Percentiles rank a stretch among this genome's conserved stretches.
phyloP scores from a whole-genome alignment of 1,140 invertebrate genomes.

The Agrilus planipennis region DNA sequence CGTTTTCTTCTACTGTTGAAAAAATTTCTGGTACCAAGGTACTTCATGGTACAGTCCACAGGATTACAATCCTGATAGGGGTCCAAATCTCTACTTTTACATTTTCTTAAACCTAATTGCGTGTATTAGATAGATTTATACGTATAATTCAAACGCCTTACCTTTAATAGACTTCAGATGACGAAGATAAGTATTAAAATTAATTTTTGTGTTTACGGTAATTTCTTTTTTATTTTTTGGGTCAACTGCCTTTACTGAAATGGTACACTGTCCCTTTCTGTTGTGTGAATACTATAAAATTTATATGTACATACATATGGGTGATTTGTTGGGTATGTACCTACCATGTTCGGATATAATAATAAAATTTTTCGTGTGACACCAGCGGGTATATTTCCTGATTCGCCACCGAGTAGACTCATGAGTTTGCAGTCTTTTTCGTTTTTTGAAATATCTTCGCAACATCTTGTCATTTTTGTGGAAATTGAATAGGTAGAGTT shows the following conservation, averaged over 20 bases:
- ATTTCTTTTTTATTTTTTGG: background rate
- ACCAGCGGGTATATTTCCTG: constrained; percentile 12
- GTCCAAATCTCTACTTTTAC: constrained; percentile 36
- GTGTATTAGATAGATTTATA: background rate
- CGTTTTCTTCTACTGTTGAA: constrained; percentile 31
- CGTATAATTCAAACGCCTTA: background rate
- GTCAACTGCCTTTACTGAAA: constrained; percentile 9
- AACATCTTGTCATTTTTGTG: constrained; percentile 14
- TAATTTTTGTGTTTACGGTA: background rate
- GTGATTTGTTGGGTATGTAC: background rate
- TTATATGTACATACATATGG: background rate
- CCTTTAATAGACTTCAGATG: background rate
- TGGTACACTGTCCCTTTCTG: constrained; percentile 15
- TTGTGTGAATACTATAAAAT: constrained; percentile 18
- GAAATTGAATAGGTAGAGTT: constrained; percentile 12
- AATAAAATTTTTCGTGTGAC: constrained; percentile 15
- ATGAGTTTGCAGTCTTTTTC: constrained; percentile 14
- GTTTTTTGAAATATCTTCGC: constrained; percentile 7
- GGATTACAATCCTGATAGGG: constrained; percentile 39
- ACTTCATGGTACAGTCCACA: constrained; percentile 39
- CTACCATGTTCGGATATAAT: constrained; percentile 20
- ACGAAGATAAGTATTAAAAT: no score
- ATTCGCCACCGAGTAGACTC: constrained; percentile 16
- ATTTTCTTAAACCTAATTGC: constrained; percentile 24
- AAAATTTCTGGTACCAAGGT: constrained; percentile 36